phyloP scores from a whole-genome alignment of 2,888 invertebrate genomes.

The Campoplex nolae region DNA sequence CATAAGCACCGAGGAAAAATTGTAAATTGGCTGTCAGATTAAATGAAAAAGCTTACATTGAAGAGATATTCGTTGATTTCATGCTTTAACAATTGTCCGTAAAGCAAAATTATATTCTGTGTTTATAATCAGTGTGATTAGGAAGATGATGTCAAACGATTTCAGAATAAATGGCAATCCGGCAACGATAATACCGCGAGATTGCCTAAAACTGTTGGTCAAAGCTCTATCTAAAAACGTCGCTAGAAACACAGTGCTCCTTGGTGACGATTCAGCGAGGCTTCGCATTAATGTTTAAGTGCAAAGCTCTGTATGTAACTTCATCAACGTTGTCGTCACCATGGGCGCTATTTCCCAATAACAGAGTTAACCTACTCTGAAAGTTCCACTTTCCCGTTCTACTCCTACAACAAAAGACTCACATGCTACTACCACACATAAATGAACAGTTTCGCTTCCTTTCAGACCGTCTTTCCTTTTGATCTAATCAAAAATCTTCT shows the following conservation, averaged over 20 bases:
- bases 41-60: too few species aligned
- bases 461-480: constrained; percentile 38
- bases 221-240: neutral
- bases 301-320: constrained; percentile 66
- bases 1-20: too few species aligned
- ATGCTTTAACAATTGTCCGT: too few species aligned
- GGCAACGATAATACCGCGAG: neutral
- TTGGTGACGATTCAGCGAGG: constrained; percentile 53
- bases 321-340: constrained; percentile 56
- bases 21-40: too few species aligned
- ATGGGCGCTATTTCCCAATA: constrained; percentile 68
- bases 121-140: too few species aligned
- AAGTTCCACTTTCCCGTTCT: constrained; percentile 65
- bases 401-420: constrained; percentile 34
- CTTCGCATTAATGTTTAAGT: constrained; percentile 70
- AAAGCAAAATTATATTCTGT: too few species aligned
- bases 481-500: neutral
- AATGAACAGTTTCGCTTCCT: constrained; percentile 49
- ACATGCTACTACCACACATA: constrained; percentile 39
- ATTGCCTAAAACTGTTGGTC: neutral
- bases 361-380: constrained; percentile 64
- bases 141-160: neutral
- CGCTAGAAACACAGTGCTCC: constrained; percentile 15
- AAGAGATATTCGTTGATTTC: too few species aligned
- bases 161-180: neutral